These are phyloP conservation scores for Idris sp. DNA, from an alignment of 1,140 invertebrate genomes.

Conservation along the genomic window DNA sequence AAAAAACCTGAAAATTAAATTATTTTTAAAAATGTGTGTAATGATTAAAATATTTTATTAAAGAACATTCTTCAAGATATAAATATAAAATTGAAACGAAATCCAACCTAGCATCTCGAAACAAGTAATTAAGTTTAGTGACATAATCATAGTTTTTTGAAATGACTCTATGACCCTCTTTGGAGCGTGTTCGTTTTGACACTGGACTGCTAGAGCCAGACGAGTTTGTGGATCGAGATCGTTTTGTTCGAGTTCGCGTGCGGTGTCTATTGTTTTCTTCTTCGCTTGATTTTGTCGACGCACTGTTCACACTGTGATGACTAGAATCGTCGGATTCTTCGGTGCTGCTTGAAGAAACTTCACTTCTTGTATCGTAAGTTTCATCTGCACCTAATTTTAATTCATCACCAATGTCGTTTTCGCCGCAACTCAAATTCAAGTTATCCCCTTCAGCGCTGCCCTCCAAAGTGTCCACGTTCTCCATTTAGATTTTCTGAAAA, in stretches of 20 bases:
- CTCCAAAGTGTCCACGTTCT: slow-evolving; percentile 24
- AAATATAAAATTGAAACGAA: slow-evolving; percentile 27
- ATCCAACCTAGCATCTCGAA: slow-evolving; percentile 88
- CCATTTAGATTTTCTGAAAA: slow-evolving; percentile 19
- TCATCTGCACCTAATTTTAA: slow-evolving; percentile 83
- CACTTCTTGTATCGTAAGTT: slow-evolving; percentile 86
- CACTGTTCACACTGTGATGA: slow-evolving; percentile 86
- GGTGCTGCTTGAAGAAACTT: slow-evolving; percentile 86
- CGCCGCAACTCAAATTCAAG: slow-evolving; percentile 83
- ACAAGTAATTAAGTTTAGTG: slow-evolving; percentile 95
- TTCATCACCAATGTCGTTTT: slow-evolving; percentile 85
- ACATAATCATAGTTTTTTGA: slow-evolving; percentile 89
- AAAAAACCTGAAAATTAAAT: slow-evolving; percentile 86
- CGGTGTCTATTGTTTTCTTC: slow-evolving; percentile 79
- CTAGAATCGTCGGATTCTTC: slow-evolving; percentile 80
- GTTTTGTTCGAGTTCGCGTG: slow-evolving; percentile 68
- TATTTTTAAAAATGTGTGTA: too few species aligned
- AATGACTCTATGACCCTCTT: slow-evolving; percentile 76
- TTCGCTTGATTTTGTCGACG: slow-evolving; percentile 81
- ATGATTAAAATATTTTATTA: too few species aligned
- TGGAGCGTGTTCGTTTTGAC: slow-evolving; percentile 77
- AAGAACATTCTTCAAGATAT: background rate
- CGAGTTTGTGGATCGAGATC: slow-evolving; percentile 73
- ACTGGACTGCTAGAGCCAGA: slow-evolving; percentile 77
- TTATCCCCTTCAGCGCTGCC: slow-evolving; percentile 82